phyloP scores from a whole-genome alignment of 2,888 invertebrate genomes.

The Hoplodrina ambigua region DNA sequence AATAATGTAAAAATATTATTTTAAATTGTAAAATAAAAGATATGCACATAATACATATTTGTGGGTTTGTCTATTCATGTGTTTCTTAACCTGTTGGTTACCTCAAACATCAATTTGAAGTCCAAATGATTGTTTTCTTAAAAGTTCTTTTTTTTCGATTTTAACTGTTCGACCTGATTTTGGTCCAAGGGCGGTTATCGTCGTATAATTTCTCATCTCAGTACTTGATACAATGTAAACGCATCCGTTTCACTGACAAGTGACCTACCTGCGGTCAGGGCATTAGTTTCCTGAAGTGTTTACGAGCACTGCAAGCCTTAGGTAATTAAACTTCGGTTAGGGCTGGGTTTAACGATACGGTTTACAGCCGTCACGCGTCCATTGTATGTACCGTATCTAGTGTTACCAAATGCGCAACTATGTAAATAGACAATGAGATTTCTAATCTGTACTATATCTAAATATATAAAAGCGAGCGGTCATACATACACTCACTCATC shows the following conservation, averaged over 20 bases:
- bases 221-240: slow-evolving; percentile 63
- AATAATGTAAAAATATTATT: too few relatives aligned
- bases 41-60: too few relatives aligned
- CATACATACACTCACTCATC: too few relatives aligned
- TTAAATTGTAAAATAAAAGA: too few relatives aligned
- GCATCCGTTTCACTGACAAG: slow-evolving; percentile 66
- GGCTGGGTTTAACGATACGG: slow-evolving; percentile 79
- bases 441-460: slow-evolving; percentile 15
- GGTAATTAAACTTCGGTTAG: slow-evolving; percentile 86
- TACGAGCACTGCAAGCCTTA: slow-evolving; percentile 77
- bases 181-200: background rate
- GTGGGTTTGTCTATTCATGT: too few relatives aligned
- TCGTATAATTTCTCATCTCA: slow-evolving; percentile 26
- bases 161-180: background rate
- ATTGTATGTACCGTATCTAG: slow-evolving; percentile 73
- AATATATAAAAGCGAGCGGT: too few relatives aligned
- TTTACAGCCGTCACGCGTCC: slow-evolving; percentile 77
- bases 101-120: background rate
- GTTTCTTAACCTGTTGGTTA: background rate
- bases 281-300: slow-evolving; percentile 85
- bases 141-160: background rate
- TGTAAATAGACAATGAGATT: slow-evolving; percentile 70
- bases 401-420: slow-evolving; percentile 75
- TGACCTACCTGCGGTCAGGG: slow-evolving; percentile 86
- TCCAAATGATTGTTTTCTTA: background rate